These are phyloP conservation scores for Erinaceus europaeus DNA, from an alignment of 2,113 vertebrate genomes.

Conservation along the genomic window DNA sequence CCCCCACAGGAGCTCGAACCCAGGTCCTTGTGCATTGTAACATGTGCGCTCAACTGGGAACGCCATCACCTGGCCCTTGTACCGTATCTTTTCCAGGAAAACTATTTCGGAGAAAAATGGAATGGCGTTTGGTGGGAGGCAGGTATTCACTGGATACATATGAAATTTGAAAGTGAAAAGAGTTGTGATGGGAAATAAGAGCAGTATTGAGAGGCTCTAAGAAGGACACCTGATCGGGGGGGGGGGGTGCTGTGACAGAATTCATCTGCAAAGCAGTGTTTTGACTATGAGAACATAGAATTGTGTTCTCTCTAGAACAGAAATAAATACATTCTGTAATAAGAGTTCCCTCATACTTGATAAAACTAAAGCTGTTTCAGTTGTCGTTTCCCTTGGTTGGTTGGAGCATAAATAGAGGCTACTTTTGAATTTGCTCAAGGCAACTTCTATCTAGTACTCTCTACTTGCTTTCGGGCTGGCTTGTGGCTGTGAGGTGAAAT, in stretches of 20 bases:
- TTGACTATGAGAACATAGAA: neutral
- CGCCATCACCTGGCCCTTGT: too few relatives aligned
- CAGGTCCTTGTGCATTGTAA: too few relatives aligned
- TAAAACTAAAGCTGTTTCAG: neutral
- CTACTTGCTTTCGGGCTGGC: neutral
- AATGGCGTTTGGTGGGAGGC: neutral
- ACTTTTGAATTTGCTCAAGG: neutral
- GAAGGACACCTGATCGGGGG: neutral
- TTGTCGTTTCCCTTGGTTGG: neutral
- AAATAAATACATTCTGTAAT: neutral
- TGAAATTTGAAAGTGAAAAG: neutral
- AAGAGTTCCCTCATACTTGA: neutral
- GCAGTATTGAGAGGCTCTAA: neutral
- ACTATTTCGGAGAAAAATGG: neutral
- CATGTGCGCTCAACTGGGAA: too few relatives aligned
- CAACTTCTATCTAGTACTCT: neutral
- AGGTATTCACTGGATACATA: neutral
- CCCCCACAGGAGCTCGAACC: too few relatives aligned
- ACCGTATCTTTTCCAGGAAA: neutral
- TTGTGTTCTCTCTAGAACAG: neutral
- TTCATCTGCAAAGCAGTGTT: conserved; percentile 13
- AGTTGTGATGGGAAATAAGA: neutral
- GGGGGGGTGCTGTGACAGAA: neutral
- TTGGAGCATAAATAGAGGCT: neutral
- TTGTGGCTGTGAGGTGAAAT: neutral